Conservation (phyloP, 2,888 invertebrate species). For the Leptopilina drosophilae region DNA sequence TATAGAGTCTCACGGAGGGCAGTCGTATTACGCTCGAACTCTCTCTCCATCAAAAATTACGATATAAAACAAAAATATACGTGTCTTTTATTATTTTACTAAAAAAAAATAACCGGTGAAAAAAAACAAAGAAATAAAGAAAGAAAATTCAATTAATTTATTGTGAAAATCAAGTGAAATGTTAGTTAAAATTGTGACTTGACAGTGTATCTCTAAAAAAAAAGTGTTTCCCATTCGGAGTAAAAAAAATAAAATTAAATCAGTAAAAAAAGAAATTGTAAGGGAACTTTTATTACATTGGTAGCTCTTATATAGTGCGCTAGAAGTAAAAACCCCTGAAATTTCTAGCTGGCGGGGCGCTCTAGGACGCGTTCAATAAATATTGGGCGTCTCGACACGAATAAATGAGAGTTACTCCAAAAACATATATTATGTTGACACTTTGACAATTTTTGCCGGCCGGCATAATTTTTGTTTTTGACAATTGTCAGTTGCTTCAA, state of each 20-base stretch:
- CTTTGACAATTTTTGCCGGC: slow-evolving; percentile 17
- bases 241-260: neutral
- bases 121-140: too few relatives aligned
- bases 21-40: slow-evolving; percentile 28
- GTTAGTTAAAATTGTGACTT: slow-evolving; percentile 17
- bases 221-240: neutral
- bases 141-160: neutral
- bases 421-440: slow-evolving; percentile 9
- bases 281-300: neutral
- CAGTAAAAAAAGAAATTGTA: neutral
- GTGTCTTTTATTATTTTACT: slow-evolving; percentile 1
- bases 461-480: neutral
- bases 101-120: too few relatives aligned
- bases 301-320: too few relatives aligned
- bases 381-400: slow-evolving; percentile 29
- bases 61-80: slow-evolving; percentile 28
- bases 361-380: slow-evolving; percentile 38
- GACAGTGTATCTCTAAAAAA: slow-evolving; percentile 1
- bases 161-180: slow-evolving; percentile 14
- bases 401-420: neutral
- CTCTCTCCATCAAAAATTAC: slow-evolving; percentile 17
- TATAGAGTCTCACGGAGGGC: slow-evolving; percentile 18
- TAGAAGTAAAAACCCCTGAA: slow-evolving; percentile 31
- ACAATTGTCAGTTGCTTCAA: neutral
- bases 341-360: slow-evolving; percentile 18